A percentile compares a stretch with the other conserved stretches of the same genome.
phyloP scores from a whole-genome alignment of 2,113 vertebrate genomes.

The Sylvilagus bachmani region DNA sequence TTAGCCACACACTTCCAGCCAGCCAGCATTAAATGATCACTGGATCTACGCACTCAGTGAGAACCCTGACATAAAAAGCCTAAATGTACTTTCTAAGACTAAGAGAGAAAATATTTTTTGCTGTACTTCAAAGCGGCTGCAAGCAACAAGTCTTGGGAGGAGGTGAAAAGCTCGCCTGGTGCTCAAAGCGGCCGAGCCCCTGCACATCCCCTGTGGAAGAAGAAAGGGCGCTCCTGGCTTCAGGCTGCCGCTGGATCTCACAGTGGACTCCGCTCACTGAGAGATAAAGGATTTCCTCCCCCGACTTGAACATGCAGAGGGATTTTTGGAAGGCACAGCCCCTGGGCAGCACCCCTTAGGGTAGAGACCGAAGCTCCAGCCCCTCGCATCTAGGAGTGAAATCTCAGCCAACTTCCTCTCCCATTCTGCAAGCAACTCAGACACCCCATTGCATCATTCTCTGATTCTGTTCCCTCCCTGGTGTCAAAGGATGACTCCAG shows the following conservation, averaged over 20 bases:
- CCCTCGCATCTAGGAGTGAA: background rate
- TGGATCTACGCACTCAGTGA: background rate
- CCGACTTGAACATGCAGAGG: constrained; percentile 28
- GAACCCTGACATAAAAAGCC: constrained; percentile 37
- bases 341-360: background rate
- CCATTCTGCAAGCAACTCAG: background rate
- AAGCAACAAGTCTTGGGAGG: constrained; percentile 54
- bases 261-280: background rate
- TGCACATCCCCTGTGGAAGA: constrained; percentile 30
- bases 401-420: background rate
- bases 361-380: background rate
- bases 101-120: constrained; percentile 56
- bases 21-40: constrained; percentile 14
- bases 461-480: background rate
- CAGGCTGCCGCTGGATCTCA: constrained; percentile 44
- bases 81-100: constrained; percentile 15
- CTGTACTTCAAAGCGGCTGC: constrained; percentile 60
- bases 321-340: constrained; percentile 33
- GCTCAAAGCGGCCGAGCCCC: constrained; percentile 44
- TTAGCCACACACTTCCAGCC: constrained; percentile 1
- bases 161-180: constrained; percentile 55
- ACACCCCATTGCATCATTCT: no score
- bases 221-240: constrained; percentile 30
- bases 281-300: constrained; percentile 48
- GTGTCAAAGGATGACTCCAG: background rate